A percentile compares a stretch with the other conserved stretches of the same genome.
Conservation (phyloP, 2,113 vertebrate genomes). For the Corythornis madagascariensis region DNA sequence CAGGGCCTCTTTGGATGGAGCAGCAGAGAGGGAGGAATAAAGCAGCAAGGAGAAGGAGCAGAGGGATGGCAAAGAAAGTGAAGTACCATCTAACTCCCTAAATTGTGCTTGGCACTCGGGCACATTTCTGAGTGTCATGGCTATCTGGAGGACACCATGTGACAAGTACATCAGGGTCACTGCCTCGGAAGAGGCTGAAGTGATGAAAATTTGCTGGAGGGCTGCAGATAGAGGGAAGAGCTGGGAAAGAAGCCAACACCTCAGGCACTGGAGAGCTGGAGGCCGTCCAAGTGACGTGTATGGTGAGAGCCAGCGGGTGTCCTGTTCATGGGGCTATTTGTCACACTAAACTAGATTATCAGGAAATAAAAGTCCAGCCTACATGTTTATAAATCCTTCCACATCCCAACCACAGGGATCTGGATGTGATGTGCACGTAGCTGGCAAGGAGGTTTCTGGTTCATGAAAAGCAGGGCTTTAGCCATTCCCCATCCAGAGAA, state of each 20-base stretch:
- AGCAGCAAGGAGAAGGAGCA: neutral
- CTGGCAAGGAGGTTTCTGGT: neutral
- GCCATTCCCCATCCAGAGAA: neutral
- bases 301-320: neutral
- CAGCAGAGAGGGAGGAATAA: neutral
- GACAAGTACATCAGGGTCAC: neutral
- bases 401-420: neutral
- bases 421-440: neutral
- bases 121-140: neutral
- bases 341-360: conserved; percentile 59
- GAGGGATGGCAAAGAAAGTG: neutral
- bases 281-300: conserved; percentile 44
- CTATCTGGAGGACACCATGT: neutral
- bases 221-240: neutral
- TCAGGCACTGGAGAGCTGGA: conserved; percentile 39
- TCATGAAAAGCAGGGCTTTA: neutral
- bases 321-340: conserved; percentile 31
- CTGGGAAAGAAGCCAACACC: conserved; percentile 47
- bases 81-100: neutral
- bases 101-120: neutral
- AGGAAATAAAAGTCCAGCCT: conserved; percentile 52
- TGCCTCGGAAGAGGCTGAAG: neutral
- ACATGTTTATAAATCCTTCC: conserved; percentile 44
- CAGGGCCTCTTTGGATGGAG: neutral
- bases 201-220: conserved; percentile 38